Evolutionary conservation across 2,113 vertebrate genomes (phyloP).

Genomic region (Aphelocoma coerulescens): DNA sequence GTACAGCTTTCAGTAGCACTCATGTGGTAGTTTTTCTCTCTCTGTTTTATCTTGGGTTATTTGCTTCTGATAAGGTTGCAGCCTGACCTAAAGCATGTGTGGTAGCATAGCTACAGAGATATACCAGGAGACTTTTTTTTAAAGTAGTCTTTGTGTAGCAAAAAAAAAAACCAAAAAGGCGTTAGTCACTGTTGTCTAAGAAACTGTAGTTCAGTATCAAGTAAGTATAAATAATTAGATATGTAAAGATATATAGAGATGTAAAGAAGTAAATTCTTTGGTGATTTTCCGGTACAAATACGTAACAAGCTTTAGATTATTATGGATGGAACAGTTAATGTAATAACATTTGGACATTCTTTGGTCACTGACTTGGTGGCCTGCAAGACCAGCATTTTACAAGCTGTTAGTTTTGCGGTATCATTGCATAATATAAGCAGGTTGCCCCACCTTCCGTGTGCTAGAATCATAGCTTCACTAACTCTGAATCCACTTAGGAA

Average conservation of each 20-base stretch:
- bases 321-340: not conserved
- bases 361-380: not conserved
- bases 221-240: not conserved
- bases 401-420: not conserved
- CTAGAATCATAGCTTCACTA: not conserved
- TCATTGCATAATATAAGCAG: not conserved
- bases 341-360: accelerated
- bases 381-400: not conserved
- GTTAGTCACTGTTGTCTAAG: not conserved
- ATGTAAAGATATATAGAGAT: not conserved
- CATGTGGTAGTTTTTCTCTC: not conserved
- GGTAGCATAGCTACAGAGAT: not conserved
- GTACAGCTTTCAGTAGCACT: not conserved
- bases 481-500: not conserved
- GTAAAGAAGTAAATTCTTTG: not conserved
- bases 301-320: not conserved
- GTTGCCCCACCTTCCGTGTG: not conserved
- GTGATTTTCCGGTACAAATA: not conserved
- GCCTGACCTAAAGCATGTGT: not conserved
- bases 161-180: accelerated
- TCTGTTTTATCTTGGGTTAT: not conserved
- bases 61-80: not conserved
- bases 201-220: not conserved
- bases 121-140: not conserved
- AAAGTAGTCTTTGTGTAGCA: not conserved